phyloP scores from a whole-genome alignment of 2,113 vertebrate species.

The Atrichornis clamosus region DNA sequence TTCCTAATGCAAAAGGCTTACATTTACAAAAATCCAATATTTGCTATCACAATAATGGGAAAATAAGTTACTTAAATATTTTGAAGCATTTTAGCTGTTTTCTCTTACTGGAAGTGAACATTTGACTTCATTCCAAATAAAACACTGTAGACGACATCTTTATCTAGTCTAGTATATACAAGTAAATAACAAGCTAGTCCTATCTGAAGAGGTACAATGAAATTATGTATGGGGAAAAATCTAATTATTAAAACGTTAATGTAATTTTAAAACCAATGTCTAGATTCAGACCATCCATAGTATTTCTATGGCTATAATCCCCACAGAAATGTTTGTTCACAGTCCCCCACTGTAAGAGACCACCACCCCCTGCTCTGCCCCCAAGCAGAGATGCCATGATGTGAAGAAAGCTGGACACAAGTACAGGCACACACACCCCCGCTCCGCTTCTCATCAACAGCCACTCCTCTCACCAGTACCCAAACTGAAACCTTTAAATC shows the following conservation, averaged over 20 bases:
- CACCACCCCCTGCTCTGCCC: neutral
- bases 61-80: neutral
- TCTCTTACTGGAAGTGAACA: neutral
- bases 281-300: neutral
- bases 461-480: neutral
- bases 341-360: neutral
- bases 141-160: neutral
- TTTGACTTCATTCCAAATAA: neutral
- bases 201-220: neutral
- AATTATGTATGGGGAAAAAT: neutral
- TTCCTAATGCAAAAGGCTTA: neutral
- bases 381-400: neutral
- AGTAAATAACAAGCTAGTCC: neutral
- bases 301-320: neutral
- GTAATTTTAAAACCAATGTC: neutral
- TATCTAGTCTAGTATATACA: neutral
- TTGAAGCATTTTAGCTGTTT: neutral
- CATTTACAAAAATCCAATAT: neutral
- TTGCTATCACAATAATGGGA: neutral
- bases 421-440: fast-evolving
- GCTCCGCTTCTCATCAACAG: neutral
- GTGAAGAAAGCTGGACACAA: neutral
- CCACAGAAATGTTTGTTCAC: neutral
- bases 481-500: neutral
- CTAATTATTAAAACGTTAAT: neutral